These are phyloP conservation scores for Colistium nudipinnis DNA, from an alignment of 2,113 vertebrate species.

Conservation along the genomic window DNA sequence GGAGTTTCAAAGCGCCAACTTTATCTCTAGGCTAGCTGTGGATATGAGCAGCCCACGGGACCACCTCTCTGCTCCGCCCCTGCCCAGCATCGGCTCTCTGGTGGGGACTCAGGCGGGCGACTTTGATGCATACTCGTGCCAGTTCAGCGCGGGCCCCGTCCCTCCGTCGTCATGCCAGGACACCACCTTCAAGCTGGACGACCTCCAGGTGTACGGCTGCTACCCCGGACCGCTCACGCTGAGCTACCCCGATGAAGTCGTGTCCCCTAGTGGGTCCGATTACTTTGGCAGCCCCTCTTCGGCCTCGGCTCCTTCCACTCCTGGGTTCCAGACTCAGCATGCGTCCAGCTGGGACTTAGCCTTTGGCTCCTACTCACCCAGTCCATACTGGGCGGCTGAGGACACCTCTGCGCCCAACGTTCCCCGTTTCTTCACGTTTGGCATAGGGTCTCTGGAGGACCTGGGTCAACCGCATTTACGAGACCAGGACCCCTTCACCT, in stretches of 20 bases:
- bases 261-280: conserved; percentile 89
- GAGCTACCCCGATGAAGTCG: conserved; percentile 84
- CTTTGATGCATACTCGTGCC: conserved; percentile 91
- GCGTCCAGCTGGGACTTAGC: conserved; percentile 88
- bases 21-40: conserved; percentile 84
- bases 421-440: conserved; percentile 87
- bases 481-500: conserved; percentile 83
- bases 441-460: conserved; percentile 68
- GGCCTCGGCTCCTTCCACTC: conserved; percentile 85
- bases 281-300: conserved; percentile 92
- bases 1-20: conserved; percentile 86
- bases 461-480: conserved; percentile 76
- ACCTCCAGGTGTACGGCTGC: conserved; percentile 93
- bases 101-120: conserved; percentile 86
- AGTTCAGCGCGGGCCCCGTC: conserved; percentile 79
- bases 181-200: conserved; percentile 86
- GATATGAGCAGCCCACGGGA: conserved; percentile 84
- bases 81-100: conserved; percentile 91
- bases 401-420: conserved; percentile 77
- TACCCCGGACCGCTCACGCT: conserved; percentile 87
- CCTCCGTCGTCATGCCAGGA: conserved; percentile 67
- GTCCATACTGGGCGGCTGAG: conserved; percentile 84
- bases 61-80: conserved; percentile 77
- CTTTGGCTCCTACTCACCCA: conserved; percentile 87
- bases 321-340: conserved; percentile 85